Evolutionary conservation across 1,140 invertebrate species (phyloP), one percentile per base, ranked within the genome.

Genomic region (Branchinecta lindahli): DNA sequence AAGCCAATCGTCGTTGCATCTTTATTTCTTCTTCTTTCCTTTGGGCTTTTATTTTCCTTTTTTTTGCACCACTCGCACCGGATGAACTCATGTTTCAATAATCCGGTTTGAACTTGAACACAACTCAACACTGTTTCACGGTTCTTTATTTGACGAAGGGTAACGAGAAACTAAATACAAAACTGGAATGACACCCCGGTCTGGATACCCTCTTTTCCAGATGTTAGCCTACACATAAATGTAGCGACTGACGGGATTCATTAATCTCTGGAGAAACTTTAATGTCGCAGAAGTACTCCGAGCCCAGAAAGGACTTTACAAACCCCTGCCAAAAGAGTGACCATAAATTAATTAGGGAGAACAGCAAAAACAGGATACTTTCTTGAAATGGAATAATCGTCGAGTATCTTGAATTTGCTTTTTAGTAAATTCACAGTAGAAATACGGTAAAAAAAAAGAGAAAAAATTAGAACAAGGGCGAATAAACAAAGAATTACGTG

Each of bases 401-500:
- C 47, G 47, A 52, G 47, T 52, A 52, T 52, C 47, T 52, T 52
- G n/a, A 52, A 52, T 52, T 52, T 52, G 47, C 47, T 52, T 9
- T 52, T 52, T 52, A 52, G 47, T 52, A 52, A 52, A 52, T 52
- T 52, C 47, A 52, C 47, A 52, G 47, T 52, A 52, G 47, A 52
- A 52, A 52, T 52, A 52, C 47, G 47, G 47, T 52, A n/a, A n/a
- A 52, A 52, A 52, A 52, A 9, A 52, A 52, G 47, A 52, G 47
- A 52, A 52, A 52, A 52, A 52, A 52, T 9, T 52, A 52, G 47
- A 52, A 52, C 47, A 52, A 52, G 47, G 47, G n/a, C 47, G 47
- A 52, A 52, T 52, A 52, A 52, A 52, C 47, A 52, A 52, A 52
- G 47, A 52, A 52, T 52, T 52, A 52, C n/a, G 47, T 52, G 47